phyloP scores from a whole-genome alignment of 2,113 vertebrate genomes.

The Crotalus viridis region DNA sequence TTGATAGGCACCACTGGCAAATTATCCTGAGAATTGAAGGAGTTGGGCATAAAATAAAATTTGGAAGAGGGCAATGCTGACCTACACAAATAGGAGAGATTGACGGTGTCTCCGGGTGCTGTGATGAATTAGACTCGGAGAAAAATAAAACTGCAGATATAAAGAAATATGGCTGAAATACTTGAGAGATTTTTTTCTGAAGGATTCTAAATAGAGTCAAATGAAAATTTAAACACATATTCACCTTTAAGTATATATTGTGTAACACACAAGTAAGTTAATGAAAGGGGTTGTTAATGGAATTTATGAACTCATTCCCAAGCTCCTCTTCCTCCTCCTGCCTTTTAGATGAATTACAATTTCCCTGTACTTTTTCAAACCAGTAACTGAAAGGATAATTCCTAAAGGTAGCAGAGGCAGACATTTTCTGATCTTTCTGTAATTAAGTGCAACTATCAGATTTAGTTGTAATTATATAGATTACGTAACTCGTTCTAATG shows the following conservation, averaged over 20 bases:
- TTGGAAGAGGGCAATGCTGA: not conserved
- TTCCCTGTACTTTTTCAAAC: not conserved
- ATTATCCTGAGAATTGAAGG: not conserved
- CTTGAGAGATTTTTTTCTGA: not conserved
- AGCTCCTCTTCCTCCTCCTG: not conserved
- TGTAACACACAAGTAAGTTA: not conserved
- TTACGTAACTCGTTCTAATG: not conserved
- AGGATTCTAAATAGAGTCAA: not conserved
- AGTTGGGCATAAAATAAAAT: not conserved
- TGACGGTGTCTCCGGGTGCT: not conserved
- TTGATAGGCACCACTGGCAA: slow-evolving; percentile 5
- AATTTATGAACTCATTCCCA: not conserved
- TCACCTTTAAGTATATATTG: not conserved
- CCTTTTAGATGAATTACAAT: not conserved
- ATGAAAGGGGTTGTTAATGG: not conserved
- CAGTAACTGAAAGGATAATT: not conserved
- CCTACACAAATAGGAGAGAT: not conserved
- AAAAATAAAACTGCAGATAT: not conserved
- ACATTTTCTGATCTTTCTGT: not conserved
- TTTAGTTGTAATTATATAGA: not conserved
- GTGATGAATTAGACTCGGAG: not conserved
- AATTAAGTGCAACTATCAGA: not conserved
- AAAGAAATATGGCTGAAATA: not conserved
- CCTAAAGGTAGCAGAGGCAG: not conserved
- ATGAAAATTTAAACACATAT: not conserved